Evolutionary conservation across 1,140 invertebrate species (phyloP).

Genomic region (Heliothis subflexa): DNA sequence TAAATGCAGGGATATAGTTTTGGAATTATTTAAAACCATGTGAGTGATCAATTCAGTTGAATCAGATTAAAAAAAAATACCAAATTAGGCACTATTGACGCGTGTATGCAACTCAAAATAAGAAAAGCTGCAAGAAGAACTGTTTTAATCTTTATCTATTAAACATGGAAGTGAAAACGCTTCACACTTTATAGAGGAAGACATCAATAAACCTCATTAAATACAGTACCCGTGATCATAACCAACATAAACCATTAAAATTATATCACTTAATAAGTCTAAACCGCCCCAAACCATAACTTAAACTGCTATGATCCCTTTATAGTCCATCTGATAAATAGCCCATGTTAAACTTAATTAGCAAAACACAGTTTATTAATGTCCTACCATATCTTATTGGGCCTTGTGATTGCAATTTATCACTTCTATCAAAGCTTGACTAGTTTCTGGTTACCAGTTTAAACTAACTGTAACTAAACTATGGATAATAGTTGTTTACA

Average conservation of each 20-base stretch:
- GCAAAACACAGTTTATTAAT: slow-evolving; percentile 43
- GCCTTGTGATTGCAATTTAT: slow-evolving; percentile 56
- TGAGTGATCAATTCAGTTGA: too few relatives aligned
- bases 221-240: neutral
- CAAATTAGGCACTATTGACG: too few relatives aligned
- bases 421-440: slow-evolving; percentile 39
- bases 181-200: neutral
- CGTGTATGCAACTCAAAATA: too few relatives aligned
- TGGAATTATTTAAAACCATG: too few relatives aligned
- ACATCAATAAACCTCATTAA: neutral
- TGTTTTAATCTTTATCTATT: too few relatives aligned
- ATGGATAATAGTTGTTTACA: slow-evolving; percentile 2
- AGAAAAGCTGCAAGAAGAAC: too few relatives aligned
- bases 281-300: slow-evolving; percentile 14
- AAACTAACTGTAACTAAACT: slow-evolving; percentile 9
- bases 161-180: neutral
- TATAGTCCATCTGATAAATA: slow-evolving; percentile 3
- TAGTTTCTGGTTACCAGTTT: slow-evolving; percentile 15
- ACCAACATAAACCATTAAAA: slow-evolving; percentile 8
- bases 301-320: neutral
- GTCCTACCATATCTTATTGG: slow-evolving; percentile 39
- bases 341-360: slow-evolving; percentile 34
- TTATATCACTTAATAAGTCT: slow-evolving; percentile 5
- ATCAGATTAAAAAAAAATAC: too few relatives aligned
- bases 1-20: too few relatives aligned